Conservation (phyloP, 2,888 invertebrate species). For the Lottia gigantea region DNA sequence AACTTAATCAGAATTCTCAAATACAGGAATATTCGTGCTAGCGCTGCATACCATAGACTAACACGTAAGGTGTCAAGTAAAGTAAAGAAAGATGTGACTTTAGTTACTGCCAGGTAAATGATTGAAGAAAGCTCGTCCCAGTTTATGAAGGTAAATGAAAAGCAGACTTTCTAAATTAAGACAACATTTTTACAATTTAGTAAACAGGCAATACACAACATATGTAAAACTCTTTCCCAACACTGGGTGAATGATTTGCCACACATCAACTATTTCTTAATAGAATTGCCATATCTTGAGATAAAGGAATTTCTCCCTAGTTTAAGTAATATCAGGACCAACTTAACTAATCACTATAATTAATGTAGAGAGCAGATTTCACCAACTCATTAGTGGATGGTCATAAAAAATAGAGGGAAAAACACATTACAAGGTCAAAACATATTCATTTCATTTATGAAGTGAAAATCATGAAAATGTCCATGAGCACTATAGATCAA, state of each 20-base stretch:
- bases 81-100: no score
- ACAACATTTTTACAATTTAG: conserved; percentile 11
- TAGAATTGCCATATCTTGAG: conserved; percentile 1
- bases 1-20: no score
- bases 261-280: conserved; percentile 7
- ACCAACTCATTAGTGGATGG: no score
- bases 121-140: not conserved
- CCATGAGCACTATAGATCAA: no score
- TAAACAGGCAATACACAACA: conserved; percentile 4
- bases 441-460: no score
- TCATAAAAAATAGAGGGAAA: no score
- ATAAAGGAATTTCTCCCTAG: conserved; percentile 8
- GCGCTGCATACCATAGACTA: no score
- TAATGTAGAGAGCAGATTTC: not conserved
- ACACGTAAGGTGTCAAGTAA: no score
- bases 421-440: no score
- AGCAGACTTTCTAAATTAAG: conserved; percentile 9
- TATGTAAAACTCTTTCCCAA: conserved; percentile 4
- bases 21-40: no score
- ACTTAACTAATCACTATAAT: conserved; percentile 1
- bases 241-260: conserved; percentile 8
- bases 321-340: not conserved
- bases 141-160: conserved; percentile 7
- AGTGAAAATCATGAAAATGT: no score
- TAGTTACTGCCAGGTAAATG: not conserved